Evolutionary conservation across 2,113 vertebrate species (phyloP), one percentile per base, ranked within the genome.

Genomic region (Gopherus flavomarginatus): DNA sequence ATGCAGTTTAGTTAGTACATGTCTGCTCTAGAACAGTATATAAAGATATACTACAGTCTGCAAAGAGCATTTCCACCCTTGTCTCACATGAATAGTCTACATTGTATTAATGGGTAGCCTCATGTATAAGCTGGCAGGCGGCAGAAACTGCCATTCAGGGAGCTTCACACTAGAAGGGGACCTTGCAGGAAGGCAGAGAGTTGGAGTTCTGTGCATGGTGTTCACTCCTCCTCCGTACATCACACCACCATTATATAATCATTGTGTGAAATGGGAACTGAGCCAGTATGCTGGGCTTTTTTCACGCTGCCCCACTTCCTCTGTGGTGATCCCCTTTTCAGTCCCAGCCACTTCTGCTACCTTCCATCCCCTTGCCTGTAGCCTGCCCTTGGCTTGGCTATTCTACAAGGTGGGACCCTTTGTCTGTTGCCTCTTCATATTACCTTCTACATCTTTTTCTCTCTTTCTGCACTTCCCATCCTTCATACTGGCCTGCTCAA

Each of bases 381-480:
- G 42, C 7, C 87, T 44, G 83, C 11, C 53, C 90, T 72, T 78
- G 75, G 14, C 49, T n/a, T 49, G 85, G 47, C 47, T 82, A 56
- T 90, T 94, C 82, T 31, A 3, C 7, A 81, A 29, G 29, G 2
- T 81, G 57, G 57, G 0, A 2, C 11, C 83, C 13, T 80, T 85
- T 75, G 38, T 5, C 72, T 42, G 21, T 21, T 42, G 59, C 12
- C 38, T 77, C 1, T 0, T 88, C 56, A 77, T 0, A 0, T 53
- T 56, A 77, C 14, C 14, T 0, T 0, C 7, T 81, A 72, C n/a
- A 49, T 38, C 19, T 10, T 90, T 88, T 80, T 85, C 6, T 6
- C 90, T 52, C 62, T 35, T 65, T 65, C 62, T 65, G 31, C 13
- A 65, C 7, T 75, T 75, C 22, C n/a, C 38, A 24, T 75, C 72